Conservation (phyloP, 1,140 invertebrate species). For the Adoxophyes honmai region DNA sequence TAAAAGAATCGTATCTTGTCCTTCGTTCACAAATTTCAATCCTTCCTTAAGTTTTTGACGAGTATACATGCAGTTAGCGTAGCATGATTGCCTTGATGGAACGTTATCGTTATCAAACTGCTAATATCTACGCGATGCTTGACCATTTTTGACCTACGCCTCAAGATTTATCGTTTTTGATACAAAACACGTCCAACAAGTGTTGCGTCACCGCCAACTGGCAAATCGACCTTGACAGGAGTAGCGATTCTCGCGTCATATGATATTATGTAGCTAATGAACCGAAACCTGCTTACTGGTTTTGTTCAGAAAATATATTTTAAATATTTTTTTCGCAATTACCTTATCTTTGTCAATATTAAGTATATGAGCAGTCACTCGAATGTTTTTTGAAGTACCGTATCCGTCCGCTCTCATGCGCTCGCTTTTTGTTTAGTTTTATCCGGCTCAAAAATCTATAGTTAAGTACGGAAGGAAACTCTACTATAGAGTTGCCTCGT, state of each 20-base stretch:
- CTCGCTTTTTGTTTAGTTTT: conserved; percentile 51
- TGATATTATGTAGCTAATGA: conserved; percentile 13
- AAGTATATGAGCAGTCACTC: too few relatives aligned
- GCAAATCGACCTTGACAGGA: conserved; percentile 40
- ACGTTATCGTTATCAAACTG: background rate
- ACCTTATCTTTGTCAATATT: too few relatives aligned
- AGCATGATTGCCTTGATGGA: background rate
- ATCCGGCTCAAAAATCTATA: conserved; percentile 36
- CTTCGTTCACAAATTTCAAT: too few relatives aligned
- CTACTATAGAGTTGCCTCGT: conserved; percentile 48
- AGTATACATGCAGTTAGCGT: too few relatives aligned
- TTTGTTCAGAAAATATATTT: conserved; percentile 27
- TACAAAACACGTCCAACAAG: conserved; percentile 38
- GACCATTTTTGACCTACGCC: conserved; percentile 27
- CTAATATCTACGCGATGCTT: conserved; percentile 17
- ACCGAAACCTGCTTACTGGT: conserved; percentile 48
- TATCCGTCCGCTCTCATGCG: too few relatives aligned
- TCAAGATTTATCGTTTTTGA: conserved; percentile 39
- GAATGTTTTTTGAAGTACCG: too few relatives aligned
- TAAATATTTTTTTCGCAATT: too few relatives aligned
- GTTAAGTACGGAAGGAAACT: conserved; percentile 62
- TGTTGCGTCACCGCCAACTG: conserved; percentile 41
- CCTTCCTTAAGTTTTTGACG: too few relatives aligned
- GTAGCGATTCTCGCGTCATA: conserved; percentile 27
- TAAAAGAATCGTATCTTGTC: too few relatives aligned